Base-by-base conservation (phyloP, 1,140 invertebrate species). In the Anoplophora glabripennis region DNA sequence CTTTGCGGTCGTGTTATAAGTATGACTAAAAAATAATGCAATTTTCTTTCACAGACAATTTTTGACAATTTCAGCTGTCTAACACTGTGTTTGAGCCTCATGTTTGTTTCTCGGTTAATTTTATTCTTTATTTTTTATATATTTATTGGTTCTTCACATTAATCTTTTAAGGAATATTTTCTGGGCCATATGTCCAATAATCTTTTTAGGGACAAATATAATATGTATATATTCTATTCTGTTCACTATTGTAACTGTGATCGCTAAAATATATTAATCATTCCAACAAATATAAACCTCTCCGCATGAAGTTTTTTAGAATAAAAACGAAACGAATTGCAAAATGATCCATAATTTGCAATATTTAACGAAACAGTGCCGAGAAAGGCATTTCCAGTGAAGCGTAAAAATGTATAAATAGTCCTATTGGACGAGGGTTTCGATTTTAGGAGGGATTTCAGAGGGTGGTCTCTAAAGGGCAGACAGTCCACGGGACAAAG, bases 271-370 rank as follows among this genome's bases (percentile, higher is more conserved):
- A 41, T 12, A 41, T 41, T 41, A 41, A 41, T 41, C 38, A 17
- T 41, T 7, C 15, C 38, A 17, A 41, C 38, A 4, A 41, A 12
- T 41, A 17, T 12, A n/a, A 41, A 17, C 15, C 38, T 12, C 15
- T 41, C n/a, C 15, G n/a, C 38, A 41, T 12, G 15, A 3, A 41
- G 15, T 12, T 41, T 41, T 15, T 12, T 12, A 41, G 38, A 41
- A 41, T 15, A 17, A 41, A 17, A 41, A 41, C 7, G 38, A 12
- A 7, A 41, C 38, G 38, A 41, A 41, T 41, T 15, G 38, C 15
- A 41, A 41, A 41, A 28, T 15, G n/a, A 41, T 41, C 38, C 15
- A 17, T 41, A 41, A 41, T 41, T 41, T 41, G 38, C 38, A 41
- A 41, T 7, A 3, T 41, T 41, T 41, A 17, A 41, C 2, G 15